Percentiles rank a stretch among this genome's conserved stretches.
phyloP scores from a whole-genome alignment of 2,888 invertebrate genomes.

The Callimorpha dominula region DNA sequence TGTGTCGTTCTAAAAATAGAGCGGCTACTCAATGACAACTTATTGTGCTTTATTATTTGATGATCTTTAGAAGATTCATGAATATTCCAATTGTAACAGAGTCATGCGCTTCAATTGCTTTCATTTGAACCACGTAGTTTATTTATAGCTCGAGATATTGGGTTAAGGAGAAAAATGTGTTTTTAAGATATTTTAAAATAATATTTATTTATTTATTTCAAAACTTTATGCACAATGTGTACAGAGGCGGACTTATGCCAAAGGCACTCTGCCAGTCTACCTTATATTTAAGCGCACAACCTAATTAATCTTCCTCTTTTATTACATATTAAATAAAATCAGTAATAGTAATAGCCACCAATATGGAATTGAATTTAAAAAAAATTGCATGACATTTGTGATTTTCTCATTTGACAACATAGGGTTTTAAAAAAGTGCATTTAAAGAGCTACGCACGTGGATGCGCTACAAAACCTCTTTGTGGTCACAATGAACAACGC shows the following conservation, averaged over 20 bases:
- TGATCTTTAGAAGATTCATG: conserved; percentile 55
- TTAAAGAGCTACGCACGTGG: neutral
- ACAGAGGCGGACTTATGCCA: no score
- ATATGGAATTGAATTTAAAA: no score
- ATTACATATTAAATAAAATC: neutral
- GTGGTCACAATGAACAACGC: no score
- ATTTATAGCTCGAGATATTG: conserved; percentile 8
- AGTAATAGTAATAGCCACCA: no score
- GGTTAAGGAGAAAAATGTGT: conserved; percentile 5
- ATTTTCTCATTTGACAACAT: neutral
- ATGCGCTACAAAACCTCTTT: no score
- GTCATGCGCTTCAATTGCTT: conserved; percentile 49
- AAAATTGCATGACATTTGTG: no score
- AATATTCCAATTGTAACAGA: conserved; percentile 52
- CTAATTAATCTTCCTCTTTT: neutral
- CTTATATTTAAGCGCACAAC: neutral
- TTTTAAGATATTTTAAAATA: neutral
- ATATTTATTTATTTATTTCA: no score
- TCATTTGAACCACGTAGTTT: conserved; percentile 24
- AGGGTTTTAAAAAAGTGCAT: neutral
- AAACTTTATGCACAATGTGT: no score
- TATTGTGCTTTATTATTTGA: conserved; percentile 62
- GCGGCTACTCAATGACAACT: conserved; percentile 67
- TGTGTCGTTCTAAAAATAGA: conserved; percentile 78
- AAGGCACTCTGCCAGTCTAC: no score